Conservation (phyloP, 2,888 invertebrate species). For the Xestobium rufovillosum region DNA sequence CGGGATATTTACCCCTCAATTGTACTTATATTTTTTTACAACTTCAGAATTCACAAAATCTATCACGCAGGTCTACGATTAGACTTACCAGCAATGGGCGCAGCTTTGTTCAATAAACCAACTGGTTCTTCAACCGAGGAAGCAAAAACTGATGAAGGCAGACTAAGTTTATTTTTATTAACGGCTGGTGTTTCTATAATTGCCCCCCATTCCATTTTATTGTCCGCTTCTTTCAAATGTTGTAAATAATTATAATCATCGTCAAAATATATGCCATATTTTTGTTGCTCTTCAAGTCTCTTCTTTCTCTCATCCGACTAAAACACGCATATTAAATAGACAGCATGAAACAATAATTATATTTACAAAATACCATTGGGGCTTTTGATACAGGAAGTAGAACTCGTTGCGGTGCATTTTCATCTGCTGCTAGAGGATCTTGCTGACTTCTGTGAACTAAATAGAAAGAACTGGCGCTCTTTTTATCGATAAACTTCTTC, state of each 20-base stretch:
- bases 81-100: slow-evolving; percentile 52
- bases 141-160: slow-evolving; percentile 33
- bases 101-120: slow-evolving; percentile 76
- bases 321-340: slow-evolving; percentile 11
- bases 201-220: slow-evolving; percentile 49
- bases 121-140: slow-evolving; percentile 68
- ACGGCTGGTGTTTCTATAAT: slow-evolving; percentile 36
- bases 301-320: slow-evolving; percentile 43
- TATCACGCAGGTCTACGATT: neutral
- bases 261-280: slow-evolving; percentile 88
- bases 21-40: slow-evolving; percentile 5
- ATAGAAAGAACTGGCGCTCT: slow-evolving; percentile 84
- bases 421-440: slow-evolving; percentile 85
- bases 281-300: slow-evolving; percentile 63
- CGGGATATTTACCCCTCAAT: too few species aligned
- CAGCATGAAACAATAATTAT: slow-evolving; percentile 1
- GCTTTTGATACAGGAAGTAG: slow-evolving; percentile 67
- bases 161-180: slow-evolving; percentile 21
- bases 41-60: neutral
- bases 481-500: slow-evolving; percentile 85
- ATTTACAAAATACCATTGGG: too few species aligned
- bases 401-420: slow-evolving; percentile 82
- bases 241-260: slow-evolving; percentile 95
- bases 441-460: slow-evolving; percentile 89
- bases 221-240: slow-evolving; percentile 66